Percentiles rank a stretch among this genome's conserved stretches.
phyloP scores from a whole-genome alignment of 2,888 invertebrate genomes.

The Exephanes ischioxanthus region DNA sequence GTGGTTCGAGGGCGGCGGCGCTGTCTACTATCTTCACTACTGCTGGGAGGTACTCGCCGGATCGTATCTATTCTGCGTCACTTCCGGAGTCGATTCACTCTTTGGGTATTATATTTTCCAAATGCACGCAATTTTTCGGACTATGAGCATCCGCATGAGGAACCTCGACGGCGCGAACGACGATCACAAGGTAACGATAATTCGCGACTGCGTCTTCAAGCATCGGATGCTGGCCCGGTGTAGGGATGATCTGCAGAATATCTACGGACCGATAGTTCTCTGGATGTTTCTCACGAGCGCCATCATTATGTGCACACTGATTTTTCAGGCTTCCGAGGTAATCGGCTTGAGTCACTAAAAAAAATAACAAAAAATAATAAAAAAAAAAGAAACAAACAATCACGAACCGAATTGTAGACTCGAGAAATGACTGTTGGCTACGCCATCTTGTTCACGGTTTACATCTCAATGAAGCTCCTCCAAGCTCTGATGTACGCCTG shows the following conservation, averaged over 20 bases:
- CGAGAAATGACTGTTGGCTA: conserved; percentile 53
- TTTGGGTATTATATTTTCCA: conserved; percentile 68
- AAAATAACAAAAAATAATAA: not conserved
- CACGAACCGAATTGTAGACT: conserved; percentile 28
- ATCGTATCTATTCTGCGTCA: conserved; percentile 54
- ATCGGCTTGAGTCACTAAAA: not conserved
- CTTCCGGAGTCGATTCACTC: conserved; percentile 67
- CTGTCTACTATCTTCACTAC: conserved; percentile 62
- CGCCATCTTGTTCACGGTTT: conserved; percentile 52
- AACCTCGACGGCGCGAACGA: conserved; percentile 28
- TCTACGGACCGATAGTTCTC: conserved; percentile 66
- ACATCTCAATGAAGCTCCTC: conserved; percentile 61
- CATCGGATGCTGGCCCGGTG: conserved; percentile 56
- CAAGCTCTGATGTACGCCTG: conserved; percentile 69
- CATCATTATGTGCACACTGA: conserved; percentile 63
- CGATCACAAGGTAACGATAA: not conserved
- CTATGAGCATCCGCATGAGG: conserved; percentile 55
- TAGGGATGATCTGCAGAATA: conserved; percentile 54
- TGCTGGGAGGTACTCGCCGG: conserved; percentile 58
- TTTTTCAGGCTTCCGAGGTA: conserved; percentile 68
- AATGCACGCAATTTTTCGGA: conserved; percentile 57
- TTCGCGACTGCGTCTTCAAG: conserved; percentile 54
- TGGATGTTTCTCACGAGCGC: conserved; percentile 64
- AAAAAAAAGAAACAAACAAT: not conserved
- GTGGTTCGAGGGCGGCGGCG: conserved; percentile 51